Conservation (phyloP, 2,888 invertebrate genomes). For the Athetis lepigone region DNA sequence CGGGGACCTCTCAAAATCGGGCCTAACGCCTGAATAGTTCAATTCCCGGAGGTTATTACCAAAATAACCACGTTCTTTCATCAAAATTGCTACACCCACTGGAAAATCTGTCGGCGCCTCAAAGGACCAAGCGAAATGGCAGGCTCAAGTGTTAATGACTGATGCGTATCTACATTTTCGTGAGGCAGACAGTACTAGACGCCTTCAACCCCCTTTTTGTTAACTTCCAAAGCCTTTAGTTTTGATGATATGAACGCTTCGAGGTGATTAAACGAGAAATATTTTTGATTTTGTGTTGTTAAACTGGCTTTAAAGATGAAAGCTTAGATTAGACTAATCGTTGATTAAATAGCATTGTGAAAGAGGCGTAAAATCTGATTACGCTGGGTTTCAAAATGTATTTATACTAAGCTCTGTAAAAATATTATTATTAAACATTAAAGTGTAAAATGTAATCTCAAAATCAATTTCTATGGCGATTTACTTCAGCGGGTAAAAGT, state of each 20-base stretch:
- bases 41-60: slow-evolving; percentile 70
- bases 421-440: background rate
- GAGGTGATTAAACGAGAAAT: slow-evolving; percentile 35
- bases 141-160: slow-evolving; percentile 73
- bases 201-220: slow-evolving; percentile 65
- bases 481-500: slow-evolving; percentile 34
- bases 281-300: slow-evolving; percentile 37
- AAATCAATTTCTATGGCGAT: slow-evolving; percentile 18
- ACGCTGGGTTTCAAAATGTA: slow-evolving; percentile 13
- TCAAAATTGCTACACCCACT: slow-evolving; percentile 68
- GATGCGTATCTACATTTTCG: slow-evolving; percentile 79
- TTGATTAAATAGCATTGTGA: slow-evolving; percentile 37
- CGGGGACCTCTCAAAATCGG: slow-evolving; percentile 58
- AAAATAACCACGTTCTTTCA: slow-evolving; percentile 75
- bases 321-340: slow-evolving; percentile 26
- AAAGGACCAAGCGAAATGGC: slow-evolving; percentile 70
- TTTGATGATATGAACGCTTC: slow-evolving; percentile 49
- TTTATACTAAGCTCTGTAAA: slow-evolving; percentile 13
- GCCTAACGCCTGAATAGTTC: slow-evolving; percentile 68
- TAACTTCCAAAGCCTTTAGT: slow-evolving; percentile 51
- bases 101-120: slow-evolving; percentile 67
- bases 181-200: slow-evolving; percentile 65
- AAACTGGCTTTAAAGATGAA: slow-evolving; percentile 39
- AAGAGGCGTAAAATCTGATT: slow-evolving; percentile 38
- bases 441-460: slow-evolving; percentile 31